Evolutionary conservation across 1,140 invertebrate genomes (phyloP).

Genomic region (Fopius arisanus): DNA sequence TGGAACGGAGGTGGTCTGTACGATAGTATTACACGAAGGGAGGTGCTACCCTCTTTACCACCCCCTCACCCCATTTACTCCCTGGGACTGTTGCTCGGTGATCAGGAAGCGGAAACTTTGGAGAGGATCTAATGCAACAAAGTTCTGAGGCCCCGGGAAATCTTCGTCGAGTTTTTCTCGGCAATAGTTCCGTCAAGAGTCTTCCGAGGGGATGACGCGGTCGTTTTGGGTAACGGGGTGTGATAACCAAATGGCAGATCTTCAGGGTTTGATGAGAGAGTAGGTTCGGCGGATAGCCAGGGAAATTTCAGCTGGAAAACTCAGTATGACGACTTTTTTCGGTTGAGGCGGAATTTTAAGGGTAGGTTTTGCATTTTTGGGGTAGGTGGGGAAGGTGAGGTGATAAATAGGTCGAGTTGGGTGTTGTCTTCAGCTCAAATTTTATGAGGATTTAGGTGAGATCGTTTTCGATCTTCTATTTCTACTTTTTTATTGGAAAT

Average conservation of each 20-base stretch:
- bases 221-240: not conserved
- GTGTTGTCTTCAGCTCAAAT: not conserved
- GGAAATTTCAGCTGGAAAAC: not conserved
- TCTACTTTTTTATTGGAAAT: too few relatives aligned
- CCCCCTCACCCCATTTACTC: not conserved
- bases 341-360: not conserved
- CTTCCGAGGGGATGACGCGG: not conserved
- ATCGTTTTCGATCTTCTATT: not conserved
- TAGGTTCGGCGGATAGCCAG: slow-evolving; percentile 42
- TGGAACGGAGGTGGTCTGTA: not conserved
- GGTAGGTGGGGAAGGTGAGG: not conserved
- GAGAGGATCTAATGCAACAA: not conserved
- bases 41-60: not conserved
- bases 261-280: not conserved
- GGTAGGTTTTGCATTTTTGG: not conserved
- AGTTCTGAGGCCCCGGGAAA: not conserved
- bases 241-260: not conserved
- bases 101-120: slow-evolving; percentile 1
- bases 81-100: not conserved
- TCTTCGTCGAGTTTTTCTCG: not conserved
- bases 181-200: not conserved
- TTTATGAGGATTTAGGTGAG: not conserved
- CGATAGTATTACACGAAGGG: not conserved
- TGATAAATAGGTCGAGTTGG: not conserved
- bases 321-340: not conserved